Conservation (phyloP, 2,888 invertebrate species). For the Orthosia cruda region DNA sequence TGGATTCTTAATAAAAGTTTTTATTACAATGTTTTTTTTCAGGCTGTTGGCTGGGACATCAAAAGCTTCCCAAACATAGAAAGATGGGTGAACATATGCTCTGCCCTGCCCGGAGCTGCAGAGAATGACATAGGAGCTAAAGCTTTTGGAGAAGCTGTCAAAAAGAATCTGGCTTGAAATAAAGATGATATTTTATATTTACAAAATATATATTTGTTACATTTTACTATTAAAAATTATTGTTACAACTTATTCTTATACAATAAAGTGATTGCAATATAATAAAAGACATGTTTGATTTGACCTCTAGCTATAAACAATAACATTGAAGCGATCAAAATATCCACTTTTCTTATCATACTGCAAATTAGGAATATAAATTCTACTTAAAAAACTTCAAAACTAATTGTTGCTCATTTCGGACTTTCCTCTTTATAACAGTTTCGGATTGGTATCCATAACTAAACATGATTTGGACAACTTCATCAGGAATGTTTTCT, state of each 20-base stretch:
- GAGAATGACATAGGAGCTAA: slow-evolving; percentile 93
- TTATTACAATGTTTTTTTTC: slow-evolving; percentile 25
- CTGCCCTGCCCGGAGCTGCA: slow-evolving; percentile 90
- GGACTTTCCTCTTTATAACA: slow-evolving; percentile 95
- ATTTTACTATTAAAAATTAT: slow-evolving; percentile 47
- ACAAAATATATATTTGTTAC: slow-evolving; percentile 69
- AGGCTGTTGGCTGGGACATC: slow-evolving; percentile 92
- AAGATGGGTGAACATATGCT: slow-evolving; percentile 92
- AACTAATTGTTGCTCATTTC: slow-evolving; percentile 97
- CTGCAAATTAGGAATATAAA: slow-evolving; percentile 22
- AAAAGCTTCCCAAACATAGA: slow-evolving; percentile 91
- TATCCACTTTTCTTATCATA: slow-evolving; percentile 12
- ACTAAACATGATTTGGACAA: slow-evolving; percentile 92
- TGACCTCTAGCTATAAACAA: slow-evolving; percentile 24
- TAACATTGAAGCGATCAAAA: slow-evolving; percentile 12
- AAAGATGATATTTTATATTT: slow-evolving; percentile 31
- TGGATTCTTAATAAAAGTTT: not conserved
- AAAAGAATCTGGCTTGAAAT: slow-evolving; percentile 86
- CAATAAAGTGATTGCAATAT: slow-evolving; percentile 47
- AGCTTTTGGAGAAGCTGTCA: slow-evolving; percentile 91
- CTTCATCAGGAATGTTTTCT: slow-evolving; percentile 96
- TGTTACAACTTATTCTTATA: slow-evolving; percentile 55
- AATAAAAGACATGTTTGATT: slow-evolving; percentile 37
- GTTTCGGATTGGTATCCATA: slow-evolving; percentile 92
- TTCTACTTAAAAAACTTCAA: slow-evolving; percentile 91